Evolutionary conservation across 64 coral and sea anemone species (phyloP), one percentile per base, ranked within the genome.

Genomic region (Porites lutea): DNA sequence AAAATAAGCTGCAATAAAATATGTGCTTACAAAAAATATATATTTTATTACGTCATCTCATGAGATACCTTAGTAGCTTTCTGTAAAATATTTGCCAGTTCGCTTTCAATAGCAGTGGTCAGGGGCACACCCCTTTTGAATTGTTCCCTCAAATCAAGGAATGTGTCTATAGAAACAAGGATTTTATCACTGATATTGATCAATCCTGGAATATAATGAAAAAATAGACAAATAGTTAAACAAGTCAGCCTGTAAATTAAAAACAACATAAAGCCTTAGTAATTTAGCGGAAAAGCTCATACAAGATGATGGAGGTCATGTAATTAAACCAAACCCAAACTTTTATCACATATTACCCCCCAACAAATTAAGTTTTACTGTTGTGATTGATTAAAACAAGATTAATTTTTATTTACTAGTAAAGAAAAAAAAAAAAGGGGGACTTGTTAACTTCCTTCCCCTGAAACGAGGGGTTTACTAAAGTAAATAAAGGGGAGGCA

Each of bases 81-180:
- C 13, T 2, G 6, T 11, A 55, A 55, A 55, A 5, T 54, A 8
- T 54, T 54, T 54, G 52, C 52, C 7, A 84, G 43, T 16, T 68
- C 67, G 59, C 81, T 84, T 23, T 84, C 81, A 47, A 84, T 84
- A 43, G 81, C 81, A 58, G 51, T 65, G 51, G 82, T 65, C 21
- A 85, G 61, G 4, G 82, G 62, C 45, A 85, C 82, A 85, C 82
- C 82, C 65, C 82, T 65, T 65, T 61, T 85, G 65, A 85, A 85
- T 65, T 65, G 14, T 16, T 85, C 58, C 51, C 58, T 85, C 82
- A 60, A 85, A 46, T 82, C 47, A 5, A 85, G 53, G 12, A 85
- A 85, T 19, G 51, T 21, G 16, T 68, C 59, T 4, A 85, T 27
- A 16, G 82, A 47, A 43, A 85, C 3, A 58, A 85, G 48, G 59